Evolutionary conservation across 2,888 invertebrate species (phyloP).

Genomic region (Bembecia ichneumoniformis): DNA sequence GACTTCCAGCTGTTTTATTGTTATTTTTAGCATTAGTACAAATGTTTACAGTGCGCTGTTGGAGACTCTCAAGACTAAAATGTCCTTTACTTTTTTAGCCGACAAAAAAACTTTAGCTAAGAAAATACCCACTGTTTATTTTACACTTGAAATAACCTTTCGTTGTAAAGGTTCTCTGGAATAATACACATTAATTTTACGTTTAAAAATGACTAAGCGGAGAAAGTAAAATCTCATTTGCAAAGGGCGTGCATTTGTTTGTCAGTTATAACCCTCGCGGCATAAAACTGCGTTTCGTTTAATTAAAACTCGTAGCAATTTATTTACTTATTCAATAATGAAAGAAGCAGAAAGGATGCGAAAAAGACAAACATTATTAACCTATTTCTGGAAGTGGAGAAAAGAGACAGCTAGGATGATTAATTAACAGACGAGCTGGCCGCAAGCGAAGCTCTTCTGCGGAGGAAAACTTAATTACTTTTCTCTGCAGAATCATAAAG

Average conservation of each 20-base stretch:
- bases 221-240: neutral
- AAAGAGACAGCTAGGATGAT: conserved; percentile 50
- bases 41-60: conserved; percentile 4
- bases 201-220: neutral
- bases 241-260: neutral
- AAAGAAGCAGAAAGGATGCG: conserved; percentile 40
- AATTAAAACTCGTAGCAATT: conserved; percentile 17
- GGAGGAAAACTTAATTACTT: conserved; percentile 62
- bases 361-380: conserved; percentile 54
- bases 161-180: neutral
- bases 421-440: conserved; percentile 51
- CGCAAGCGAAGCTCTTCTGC: conserved; percentile 40
- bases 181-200: neutral
- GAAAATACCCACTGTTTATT: neutral
- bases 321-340: conserved; percentile 53
- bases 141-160: neutral
- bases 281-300: neutral
- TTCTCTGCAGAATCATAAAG: conserved; percentile 54
- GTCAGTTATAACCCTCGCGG: neutral
- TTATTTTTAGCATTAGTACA: conserved; percentile 13
- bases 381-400: conserved; percentile 49
- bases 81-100: conserved; percentile 20
- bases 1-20: conserved; percentile 6
- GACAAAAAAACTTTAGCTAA: neutral
- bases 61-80: conserved; percentile 6